Evolutionary conservation across 2,888 invertebrate genomes (phyloP), one percentile per base, ranked within the genome.

Genomic region (Phorcus lineatus): DNA sequence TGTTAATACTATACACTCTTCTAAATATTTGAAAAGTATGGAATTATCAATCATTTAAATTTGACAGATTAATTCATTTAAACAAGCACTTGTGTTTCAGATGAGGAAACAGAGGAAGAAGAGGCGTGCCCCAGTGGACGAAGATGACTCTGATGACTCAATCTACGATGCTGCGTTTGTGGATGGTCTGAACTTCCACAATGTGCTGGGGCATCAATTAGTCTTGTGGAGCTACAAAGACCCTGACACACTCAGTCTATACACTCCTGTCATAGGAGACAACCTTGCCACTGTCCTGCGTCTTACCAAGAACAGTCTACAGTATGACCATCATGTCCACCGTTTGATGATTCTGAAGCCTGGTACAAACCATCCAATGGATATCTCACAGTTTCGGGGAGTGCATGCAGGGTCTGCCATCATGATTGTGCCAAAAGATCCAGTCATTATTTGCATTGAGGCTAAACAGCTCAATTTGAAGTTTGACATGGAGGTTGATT

Each of bases 181-280:
- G 19, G 82, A 82, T 0, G 82, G 85, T 47, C 79, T 88, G 11
- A 84, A 87, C 79, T 80, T 86, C 52, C 83, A 85, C 36, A 81
- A 83, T 13, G 81, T 86, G 0, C 78, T 87, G 24, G 89, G 88
- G 0, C 84, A 86, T 57, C 84, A 88, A 11, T 83, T 90, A 19
- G 88, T 86, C 0, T 81, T 91, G 13, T 90, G 91, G 90, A 87
- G 88, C 1, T 86, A 86, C 80, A 82, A 80, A 16, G 83, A 83
- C 22, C 87, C 85, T 1, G 87, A 90, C 67, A 86, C 84, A n/a
- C 81, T 90, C 11, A 85, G 86, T 16, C 83, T 91, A 3, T 90
- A 87, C 81, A 88, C 88, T 11, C 89, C 89, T 0, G 66, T 85
- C 9, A 81, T 83, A 11, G 86, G 86, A 0, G 88, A 90, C 80